A percentile compares a stretch with the other conserved stretches of the same genome.
Evolutionary conservation across 2,113 vertebrate genomes (phyloP).

Genomic region (Gambusia affinis): DNA sequence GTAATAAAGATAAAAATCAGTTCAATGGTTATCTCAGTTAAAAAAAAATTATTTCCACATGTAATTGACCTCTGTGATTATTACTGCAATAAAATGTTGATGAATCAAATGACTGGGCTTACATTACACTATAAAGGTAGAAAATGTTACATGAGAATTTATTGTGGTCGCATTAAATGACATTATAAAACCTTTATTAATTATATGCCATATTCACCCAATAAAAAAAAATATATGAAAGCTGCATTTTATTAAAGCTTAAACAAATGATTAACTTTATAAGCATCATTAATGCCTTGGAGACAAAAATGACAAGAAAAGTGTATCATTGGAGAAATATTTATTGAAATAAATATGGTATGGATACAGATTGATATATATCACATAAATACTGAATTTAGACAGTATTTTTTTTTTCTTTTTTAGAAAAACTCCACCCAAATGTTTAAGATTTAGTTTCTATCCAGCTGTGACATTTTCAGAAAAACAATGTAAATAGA

Average conservation of each 20-base stretch:
- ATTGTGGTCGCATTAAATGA: too few species aligned
- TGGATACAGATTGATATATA: constrained; percentile 73
- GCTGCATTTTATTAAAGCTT: not conserved
- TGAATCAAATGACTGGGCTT: too few species aligned
- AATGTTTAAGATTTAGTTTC: constrained; percentile 46
- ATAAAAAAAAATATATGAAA: not conserved
- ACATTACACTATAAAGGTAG: too few species aligned
- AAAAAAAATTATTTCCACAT: constrained; percentile 13
- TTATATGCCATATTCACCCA: too few species aligned
- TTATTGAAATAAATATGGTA: constrained; percentile 82
- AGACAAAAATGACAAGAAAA: not conserved
- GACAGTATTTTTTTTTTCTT: constrained; percentile 46
- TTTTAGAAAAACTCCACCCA: constrained; percentile 46
- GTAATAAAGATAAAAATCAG: not conserved
- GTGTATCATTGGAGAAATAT: constrained; percentile 74
- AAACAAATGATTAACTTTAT: not conserved
- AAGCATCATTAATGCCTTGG: not conserved
- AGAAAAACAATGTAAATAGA: constrained; percentile 50
- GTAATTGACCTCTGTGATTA: not conserved
- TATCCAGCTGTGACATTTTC: constrained; percentile 46
- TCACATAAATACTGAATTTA: constrained; percentile 78
- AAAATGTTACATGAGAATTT: too few species aligned
- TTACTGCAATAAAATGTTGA: constrained; percentile 39
- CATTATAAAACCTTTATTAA: too few species aligned
- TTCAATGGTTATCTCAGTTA: not conserved